A percentile compares a stretch with the other conserved stretches of the same genome.
Evolutionary conservation across 2,113 vertebrate genomes (phyloP).

Genomic region (Pseudorectes ferrugineus): DNA sequence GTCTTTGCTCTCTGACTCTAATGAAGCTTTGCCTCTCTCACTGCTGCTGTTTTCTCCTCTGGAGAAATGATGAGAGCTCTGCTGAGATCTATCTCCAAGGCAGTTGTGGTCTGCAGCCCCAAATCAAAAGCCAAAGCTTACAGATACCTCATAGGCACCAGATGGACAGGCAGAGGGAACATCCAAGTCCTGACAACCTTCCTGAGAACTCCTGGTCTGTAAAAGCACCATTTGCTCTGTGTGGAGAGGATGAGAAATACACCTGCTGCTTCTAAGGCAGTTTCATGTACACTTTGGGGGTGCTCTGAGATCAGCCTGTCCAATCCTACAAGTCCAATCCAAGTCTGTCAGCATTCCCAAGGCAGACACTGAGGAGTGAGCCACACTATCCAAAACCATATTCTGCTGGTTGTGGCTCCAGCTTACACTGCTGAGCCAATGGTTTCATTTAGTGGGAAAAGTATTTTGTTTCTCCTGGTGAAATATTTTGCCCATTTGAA

Average conservation of each 20-base stretch:
- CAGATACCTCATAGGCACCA: neutral
- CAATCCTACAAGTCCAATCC: neutral
- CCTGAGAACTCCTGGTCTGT: neutral
- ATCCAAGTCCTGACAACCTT: neutral
- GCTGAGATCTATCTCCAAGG: neutral
- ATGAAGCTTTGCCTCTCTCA: neutral
- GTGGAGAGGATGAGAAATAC: neutral
- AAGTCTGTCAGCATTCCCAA: neutral
- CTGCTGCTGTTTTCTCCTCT: neutral
- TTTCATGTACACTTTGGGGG: neutral
- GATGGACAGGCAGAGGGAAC: neutral
- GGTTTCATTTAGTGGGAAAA: neutral
- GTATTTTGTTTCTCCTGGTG: neutral
- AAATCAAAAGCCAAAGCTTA: neutral
- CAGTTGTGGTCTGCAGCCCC: neutral
- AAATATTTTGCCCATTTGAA: neutral
- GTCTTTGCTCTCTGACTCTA: neutral
- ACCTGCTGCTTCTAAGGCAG: neutral
- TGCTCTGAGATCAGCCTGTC: neutral
- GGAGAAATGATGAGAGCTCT: neutral
- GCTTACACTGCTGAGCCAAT: neutral
- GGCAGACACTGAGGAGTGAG: neutral
- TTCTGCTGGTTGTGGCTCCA: neutral
- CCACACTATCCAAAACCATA: accelerated
- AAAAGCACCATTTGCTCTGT: neutral